Base-by-base conservation (phyloP, 2,797 vertebrate genomes). In the Hybognathus amarus region DNA sequence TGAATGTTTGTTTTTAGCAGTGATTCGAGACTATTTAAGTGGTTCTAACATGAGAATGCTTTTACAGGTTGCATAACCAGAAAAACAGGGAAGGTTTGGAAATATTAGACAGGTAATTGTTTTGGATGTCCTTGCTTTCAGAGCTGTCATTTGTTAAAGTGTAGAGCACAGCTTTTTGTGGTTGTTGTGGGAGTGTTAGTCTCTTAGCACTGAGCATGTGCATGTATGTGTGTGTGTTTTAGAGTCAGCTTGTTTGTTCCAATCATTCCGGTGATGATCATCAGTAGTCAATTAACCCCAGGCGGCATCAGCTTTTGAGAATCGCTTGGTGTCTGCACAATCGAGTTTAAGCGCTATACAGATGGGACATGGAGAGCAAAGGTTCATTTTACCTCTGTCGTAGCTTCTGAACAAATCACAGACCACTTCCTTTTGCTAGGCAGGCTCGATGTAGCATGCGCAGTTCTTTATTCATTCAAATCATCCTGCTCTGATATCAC, bases 321-420 rank as follows among this genome's bases (percentile, higher is more conserved):
- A 79, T 82, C 87, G 90, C 92, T 93, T 91, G 90, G 87, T 90
- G 89, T 77, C 86, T 87, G 89, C 85, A 64, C 90, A 92, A 89
- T 74, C 52, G n/a, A 27, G 24, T 85, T 84, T 85, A 42, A 69
- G 69, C 6, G 18, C 52, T 52, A 18, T 33, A 67, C 67, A 30
- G 20, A 81, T 45, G 76, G 33, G 70, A 45, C 77, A 27, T 4
- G 2, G 17, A 75, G 40, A 68, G 74, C 67, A 68, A 69, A 76
- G 70, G 40, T 64, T 80, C 2, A 5, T 40, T 59, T 70, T 33
- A 33, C 20, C 52, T 67, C 66, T 61, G 24, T n/a, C 12, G 9
- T 45, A 42, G 38, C 17, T 6, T 42, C 30, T 54, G 30, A 66
- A 67, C 71, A 75, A 82, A 83, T 64, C 42, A 79, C 40, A 63